Evolutionary conservation across 2,797 vertebrate species (phyloP), one percentile per base, ranked within the genome.

Genomic region (Aeoliscus strigatus): DNA sequence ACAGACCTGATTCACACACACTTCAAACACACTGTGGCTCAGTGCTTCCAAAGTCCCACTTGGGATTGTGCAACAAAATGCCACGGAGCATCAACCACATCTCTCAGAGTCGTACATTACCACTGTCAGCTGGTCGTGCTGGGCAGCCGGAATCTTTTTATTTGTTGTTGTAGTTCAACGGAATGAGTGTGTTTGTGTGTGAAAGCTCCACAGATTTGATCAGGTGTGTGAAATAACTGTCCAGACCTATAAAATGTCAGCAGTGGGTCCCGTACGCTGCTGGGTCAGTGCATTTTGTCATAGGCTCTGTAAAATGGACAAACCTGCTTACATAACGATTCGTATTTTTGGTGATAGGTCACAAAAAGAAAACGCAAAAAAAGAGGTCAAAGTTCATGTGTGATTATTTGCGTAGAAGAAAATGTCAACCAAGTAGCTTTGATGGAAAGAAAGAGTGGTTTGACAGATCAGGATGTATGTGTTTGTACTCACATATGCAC

Each of bases 141-240:
- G 59, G 23, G 52, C 47, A 21, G 17, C 41, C 56, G 43, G 39
- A 46, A 46, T 46, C 50, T 43, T 47, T 65, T 43, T 23, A 50
- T 69, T 62, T 70, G 63, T 67, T 75, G 62, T 45, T 75, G 67
- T 69, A 63, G 55, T 36, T 40, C 16, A 34, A 39, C 38, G 49
- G 47, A 15, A 48, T 42, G 27, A 27, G 4, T 11, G 6, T 3
- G 18, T 21, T 3, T 21, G 3, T 21, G 18, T 21, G 18, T 12
- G 13, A 23, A 36, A 16, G 14, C 29, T 38, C 39, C 29, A 44
- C 3, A 25, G 25, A 38, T 63, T 37, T 52, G 52, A 42, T 52
- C 28, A 43, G 35, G 39, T 54, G 49, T 55, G 32, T 40, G 17
- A 56, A 59, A n/a, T 16, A 14, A 16, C 23, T 27, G n/a, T 3